Percentiles rank a stretch among this genome's conserved stretches.
phyloP scores from a whole-genome alignment of 2,113 vertebrate species.

The Nibea albiflora region DNA sequence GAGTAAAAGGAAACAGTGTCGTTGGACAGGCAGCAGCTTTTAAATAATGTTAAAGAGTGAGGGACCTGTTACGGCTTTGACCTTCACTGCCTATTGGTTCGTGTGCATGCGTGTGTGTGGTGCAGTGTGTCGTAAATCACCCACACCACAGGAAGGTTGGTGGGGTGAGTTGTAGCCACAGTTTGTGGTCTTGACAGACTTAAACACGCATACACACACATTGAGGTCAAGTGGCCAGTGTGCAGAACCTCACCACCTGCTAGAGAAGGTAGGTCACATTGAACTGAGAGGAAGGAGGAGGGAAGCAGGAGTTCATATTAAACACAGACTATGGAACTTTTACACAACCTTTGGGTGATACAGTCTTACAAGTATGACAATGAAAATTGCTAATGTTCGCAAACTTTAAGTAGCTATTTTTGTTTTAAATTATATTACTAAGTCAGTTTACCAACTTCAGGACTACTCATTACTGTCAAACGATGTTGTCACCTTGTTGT shows the following conservation, averaged over 20 bases:
- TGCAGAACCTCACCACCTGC: conserved; percentile 36
- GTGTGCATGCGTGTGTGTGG: conserved; percentile 12
- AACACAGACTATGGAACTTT: neutral
- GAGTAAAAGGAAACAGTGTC: conserved; percentile 28
- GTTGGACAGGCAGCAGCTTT: conserved; percentile 39
- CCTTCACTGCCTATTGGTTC: conserved; percentile 53
- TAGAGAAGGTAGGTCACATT: conserved; percentile 38
- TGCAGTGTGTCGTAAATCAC: conserved; percentile 53
- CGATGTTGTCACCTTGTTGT: too few relatives aligned
- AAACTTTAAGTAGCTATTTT: neutral
- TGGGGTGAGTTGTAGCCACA: conserved; percentile 33
- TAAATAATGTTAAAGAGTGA: conserved; percentile 45
- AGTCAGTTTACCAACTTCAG: neutral
- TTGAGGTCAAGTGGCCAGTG: conserved; percentile 56
- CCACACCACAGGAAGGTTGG: conserved; percentile 49
- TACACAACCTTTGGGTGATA: neutral
- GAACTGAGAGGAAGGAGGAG: conserved; percentile 20
- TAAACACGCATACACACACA: conserved; percentile 46
- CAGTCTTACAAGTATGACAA: neutral
- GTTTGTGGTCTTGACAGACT: conserved; percentile 53
- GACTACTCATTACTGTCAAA: too few relatives aligned
- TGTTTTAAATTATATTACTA: neutral
- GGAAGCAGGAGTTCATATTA: neutral
- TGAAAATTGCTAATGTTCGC: neutral
- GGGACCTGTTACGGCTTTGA: conserved; percentile 43